Percentiles rank a stretch among this genome's conserved stretches.
phyloP scores from a whole-genome alignment of 2,888 invertebrate species.

The Brachyopa scutellaris region DNA sequence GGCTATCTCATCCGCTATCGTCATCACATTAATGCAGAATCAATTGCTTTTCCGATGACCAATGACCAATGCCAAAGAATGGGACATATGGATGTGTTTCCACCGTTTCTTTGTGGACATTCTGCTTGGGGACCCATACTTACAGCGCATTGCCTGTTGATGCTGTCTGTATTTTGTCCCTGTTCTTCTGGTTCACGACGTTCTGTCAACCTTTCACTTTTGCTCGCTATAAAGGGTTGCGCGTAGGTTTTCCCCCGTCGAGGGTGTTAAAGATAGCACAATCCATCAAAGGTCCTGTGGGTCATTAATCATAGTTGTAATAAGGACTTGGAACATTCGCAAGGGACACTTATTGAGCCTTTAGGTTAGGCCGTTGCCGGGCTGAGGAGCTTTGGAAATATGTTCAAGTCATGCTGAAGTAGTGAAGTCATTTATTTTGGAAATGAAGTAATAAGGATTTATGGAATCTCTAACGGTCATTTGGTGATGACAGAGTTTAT shows the following conservation, averaged over 20 bases:
- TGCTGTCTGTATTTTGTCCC: slow-evolving; percentile 3
- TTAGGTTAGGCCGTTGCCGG: background rate
- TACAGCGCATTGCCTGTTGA: slow-evolving; percentile 23
- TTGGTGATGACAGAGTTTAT: background rate
- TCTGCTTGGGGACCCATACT: no score
- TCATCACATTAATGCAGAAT: slow-evolving; percentile 36
- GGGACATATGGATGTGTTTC: background rate
- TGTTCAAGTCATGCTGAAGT: background rate
- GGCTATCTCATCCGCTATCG: background rate
- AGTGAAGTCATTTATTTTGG: slow-evolving; percentile 1
- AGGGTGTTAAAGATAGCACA: background rate
- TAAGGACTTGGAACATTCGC: background rate
- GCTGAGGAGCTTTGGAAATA: background rate
- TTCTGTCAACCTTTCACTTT: slow-evolving; percentile 49
- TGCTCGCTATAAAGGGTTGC: background rate
- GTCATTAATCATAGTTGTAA: slow-evolving; percentile 42
- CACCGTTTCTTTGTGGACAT: background rate
- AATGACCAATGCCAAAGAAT: background rate
- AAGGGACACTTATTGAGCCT: background rate
- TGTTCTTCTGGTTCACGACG: slow-evolving; percentile 22
- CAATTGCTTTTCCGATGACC: slow-evolving; percentile 39
- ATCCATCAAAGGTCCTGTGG: slow-evolving; percentile 5
- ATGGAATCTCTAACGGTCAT: background rate
- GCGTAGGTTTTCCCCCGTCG: no score
- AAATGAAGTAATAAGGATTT: slow-evolving; percentile 9